Evolutionary conservation across 2,113 vertebrate species (phyloP).

Genomic region (Dipodomys ordii): DNA sequence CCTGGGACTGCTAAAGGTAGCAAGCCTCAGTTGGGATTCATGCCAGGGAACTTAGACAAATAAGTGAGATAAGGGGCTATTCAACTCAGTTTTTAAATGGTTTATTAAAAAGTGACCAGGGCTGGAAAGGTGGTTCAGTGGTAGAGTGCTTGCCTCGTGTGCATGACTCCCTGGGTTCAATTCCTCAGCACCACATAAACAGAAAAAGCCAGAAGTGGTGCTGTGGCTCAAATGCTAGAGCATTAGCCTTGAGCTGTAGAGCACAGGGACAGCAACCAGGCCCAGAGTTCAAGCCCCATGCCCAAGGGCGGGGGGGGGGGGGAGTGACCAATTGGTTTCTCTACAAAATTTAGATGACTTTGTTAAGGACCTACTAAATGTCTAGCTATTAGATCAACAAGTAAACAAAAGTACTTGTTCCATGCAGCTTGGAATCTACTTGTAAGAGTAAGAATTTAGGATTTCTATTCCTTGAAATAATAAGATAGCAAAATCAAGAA

Average conservation of each 20-base stretch:
- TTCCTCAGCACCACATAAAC: too few species aligned
- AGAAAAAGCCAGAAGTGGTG: too few species aligned
- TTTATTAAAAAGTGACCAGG: not conserved
- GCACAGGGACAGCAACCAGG: too few species aligned
- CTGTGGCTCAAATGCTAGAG: too few species aligned
- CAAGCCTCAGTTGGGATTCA: not conserved
- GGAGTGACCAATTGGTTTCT: not conserved
- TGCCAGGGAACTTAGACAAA: not conserved
- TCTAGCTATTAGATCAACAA: not conserved
- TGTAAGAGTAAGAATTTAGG: not conserved
- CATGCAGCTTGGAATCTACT: not conserved
- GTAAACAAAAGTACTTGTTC: not conserved
- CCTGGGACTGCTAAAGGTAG: not conserved
- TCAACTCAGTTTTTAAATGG: not conserved
- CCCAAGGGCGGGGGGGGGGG: too few species aligned
- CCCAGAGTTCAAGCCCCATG: too few species aligned
- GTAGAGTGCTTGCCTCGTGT: too few species aligned
- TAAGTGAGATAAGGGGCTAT: not conserved
- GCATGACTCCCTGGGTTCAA: too few species aligned
- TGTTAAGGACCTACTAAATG: not conserved
- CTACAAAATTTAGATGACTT: not conserved
- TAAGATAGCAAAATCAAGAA: not conserved
- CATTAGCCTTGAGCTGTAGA: too few species aligned
- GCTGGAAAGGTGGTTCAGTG: too few species aligned
- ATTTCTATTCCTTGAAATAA: conserved; percentile 16